Evolutionary conservation across 2,113 vertebrate species (phyloP).

Genomic region (Damaliscus lunatus): DNA sequence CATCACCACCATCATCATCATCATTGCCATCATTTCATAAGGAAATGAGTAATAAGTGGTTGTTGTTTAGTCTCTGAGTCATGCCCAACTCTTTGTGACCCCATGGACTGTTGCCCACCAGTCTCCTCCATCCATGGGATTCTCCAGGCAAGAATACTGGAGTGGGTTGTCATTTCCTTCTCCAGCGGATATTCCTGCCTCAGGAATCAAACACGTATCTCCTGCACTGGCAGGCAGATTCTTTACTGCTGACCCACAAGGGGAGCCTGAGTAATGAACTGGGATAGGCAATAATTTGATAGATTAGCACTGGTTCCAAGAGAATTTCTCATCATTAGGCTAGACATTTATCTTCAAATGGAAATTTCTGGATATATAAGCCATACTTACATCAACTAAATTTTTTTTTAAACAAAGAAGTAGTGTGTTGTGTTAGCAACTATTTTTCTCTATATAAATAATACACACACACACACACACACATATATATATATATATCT

Average conservation of each 20-base stretch:
- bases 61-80: not conserved
- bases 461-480: fast-evolving
- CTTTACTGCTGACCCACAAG: not conserved
- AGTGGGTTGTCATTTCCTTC: not conserved
- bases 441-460: not conserved
- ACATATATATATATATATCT: not conserved
- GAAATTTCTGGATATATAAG: not conserved
- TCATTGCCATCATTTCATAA: not conserved
- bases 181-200: not conserved
- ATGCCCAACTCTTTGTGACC: not conserved
- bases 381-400: not conserved
- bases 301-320: not conserved
- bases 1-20: not conserved
- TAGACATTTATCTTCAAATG: not conserved
- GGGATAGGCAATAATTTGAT: not conserved
- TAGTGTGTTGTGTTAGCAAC: not conserved
- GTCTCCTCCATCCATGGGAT: not conserved
- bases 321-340: not conserved
- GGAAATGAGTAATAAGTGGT: not conserved
- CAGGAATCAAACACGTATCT: not conserved
- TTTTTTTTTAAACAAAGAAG: not conserved
- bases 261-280: not conserved
- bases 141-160: not conserved
- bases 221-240: not conserved
- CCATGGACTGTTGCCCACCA: not conserved